A percentile compares a stretch with the other conserved stretches of the same genome.
These are phyloP conservation scores for Psittacula echo DNA, from an alignment of 2,797 vertebrate species.

Conservation along the genomic window DNA sequence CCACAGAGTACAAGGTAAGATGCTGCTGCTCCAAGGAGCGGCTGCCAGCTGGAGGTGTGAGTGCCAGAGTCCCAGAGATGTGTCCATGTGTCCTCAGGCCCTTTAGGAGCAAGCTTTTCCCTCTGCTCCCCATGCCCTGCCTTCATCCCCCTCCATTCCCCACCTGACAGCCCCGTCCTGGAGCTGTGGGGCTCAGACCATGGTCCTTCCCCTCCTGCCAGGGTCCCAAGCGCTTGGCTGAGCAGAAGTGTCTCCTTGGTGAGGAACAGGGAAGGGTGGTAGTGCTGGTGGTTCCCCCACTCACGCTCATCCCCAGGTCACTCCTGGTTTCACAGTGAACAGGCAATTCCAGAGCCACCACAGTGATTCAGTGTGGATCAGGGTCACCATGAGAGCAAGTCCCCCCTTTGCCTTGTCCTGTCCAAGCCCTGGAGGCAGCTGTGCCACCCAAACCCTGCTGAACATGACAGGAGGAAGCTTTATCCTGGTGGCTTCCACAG, in stretches of 20 bases:
- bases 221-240: neutral
- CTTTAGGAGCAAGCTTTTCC: neutral
- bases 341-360: neutral
- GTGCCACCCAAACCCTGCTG: neutral
- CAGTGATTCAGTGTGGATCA: neutral
- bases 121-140: neutral
- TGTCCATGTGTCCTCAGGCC: neutral
- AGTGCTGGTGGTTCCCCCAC: neutral
- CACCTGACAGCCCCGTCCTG: fast-evolving
- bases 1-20: slow-evolving; percentile 94
- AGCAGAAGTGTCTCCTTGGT: neutral
- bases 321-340: neutral
- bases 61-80: neutral
- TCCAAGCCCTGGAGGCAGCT: neutral
- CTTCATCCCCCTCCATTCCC: neutral
- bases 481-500: neutral
- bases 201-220: neutral
- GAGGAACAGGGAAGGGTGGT: neutral
- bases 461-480: neutral
- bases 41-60: neutral
- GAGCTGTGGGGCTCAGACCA: fast-evolving
- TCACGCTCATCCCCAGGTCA: fast-evolving
- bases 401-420: neutral
- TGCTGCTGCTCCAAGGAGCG: neutral
- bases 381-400: neutral